Evolutionary conservation across 1,140 invertebrate genomes (phyloP), one percentile per base, ranked within the genome.

Genomic region (Drosophila suzukii): DNA sequence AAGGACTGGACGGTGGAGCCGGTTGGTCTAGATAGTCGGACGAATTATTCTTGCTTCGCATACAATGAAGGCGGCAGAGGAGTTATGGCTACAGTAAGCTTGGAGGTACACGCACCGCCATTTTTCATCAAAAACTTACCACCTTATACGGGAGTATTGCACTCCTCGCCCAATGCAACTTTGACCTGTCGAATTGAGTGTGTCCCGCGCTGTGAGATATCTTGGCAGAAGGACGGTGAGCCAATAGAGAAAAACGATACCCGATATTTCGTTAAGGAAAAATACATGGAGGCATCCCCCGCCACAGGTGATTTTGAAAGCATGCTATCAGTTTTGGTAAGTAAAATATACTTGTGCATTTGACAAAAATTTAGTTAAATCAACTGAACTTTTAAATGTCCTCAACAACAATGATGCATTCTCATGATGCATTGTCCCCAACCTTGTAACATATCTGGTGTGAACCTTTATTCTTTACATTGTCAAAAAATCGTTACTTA

Each of bases 111-210:
- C 96, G 97, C 97, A 43, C 96, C 96, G 11, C 97, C 97, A 17
- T 95, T 95, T 51, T 97, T 98, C 92, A 98, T 98, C 67, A 95
- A 96, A 75, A 95, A 96, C 41, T 94, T 97, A 60, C 95, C 94
- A n/a, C 96, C 95, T 1, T 97, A 96, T 93, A 95, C 94, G 70
- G 97, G 96, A n/a, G 96, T 94, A 24, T 93, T 96, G 10, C 96
- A 95, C 91, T 76, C 91, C 24, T 92, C 92, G 4, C 83, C 93
- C 83, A 95, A 96, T 81, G 96, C 97, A 44, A 96, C 94, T 55
- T 94, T 98, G 10, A 96, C 96, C 6, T 98, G 97, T 91, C 95
- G 96, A 75, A 96, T 98, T 20, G 97, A 98, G 90, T 98, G 97
- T 91, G 96, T 95, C 6, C 97, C 97, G 0, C 93, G 96, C 11